Percentiles rank a stretch among this genome's conserved stretches.
Conservation (phyloP, 2,888 invertebrate genomes). For the Drosophila anceps region DNA sequence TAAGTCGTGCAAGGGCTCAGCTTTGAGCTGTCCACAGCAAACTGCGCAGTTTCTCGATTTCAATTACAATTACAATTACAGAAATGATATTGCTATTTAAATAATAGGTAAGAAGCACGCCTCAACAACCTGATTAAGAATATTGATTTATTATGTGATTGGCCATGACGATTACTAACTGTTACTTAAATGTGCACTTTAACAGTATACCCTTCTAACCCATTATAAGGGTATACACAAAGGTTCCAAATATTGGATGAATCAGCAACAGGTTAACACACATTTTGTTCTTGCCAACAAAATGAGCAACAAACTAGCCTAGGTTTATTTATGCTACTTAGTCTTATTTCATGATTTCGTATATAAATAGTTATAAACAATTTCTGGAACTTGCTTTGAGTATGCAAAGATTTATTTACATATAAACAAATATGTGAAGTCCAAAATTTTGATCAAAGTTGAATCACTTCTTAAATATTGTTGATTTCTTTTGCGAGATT, state of each 20-base stretch:
- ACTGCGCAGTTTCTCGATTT: conserved; percentile 70
- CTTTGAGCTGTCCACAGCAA: conserved; percentile 33
- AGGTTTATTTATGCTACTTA: conserved; percentile 31
- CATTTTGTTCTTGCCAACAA: conserved; percentile 40
- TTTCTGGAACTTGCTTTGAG: conserved; percentile 34
- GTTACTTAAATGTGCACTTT: not conserved
- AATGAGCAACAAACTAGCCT: conserved; percentile 16
- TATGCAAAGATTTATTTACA: conserved; percentile 5
- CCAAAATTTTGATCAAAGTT: conserved; percentile 32
- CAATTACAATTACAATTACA: conserved; percentile 50
- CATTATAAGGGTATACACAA: conserved; percentile 7
- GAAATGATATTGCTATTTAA: conserved; percentile 60
- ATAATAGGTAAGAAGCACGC: conserved; percentile 66
- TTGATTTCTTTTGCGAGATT: conserved; percentile 19
- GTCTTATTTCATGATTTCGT: conserved; percentile 13
- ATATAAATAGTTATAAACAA: conserved; percentile 7
- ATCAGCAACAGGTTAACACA: conserved; percentile 67
- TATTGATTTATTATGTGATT: not conserved
- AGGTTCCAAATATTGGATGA: conserved; percentile 52
- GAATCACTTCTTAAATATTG: conserved; percentile 41
- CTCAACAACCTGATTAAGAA: not conserved
- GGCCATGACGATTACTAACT: not conserved
- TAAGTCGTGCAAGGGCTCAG: conserved; percentile 58
- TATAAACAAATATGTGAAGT: conserved; percentile 23
- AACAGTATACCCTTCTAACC: not conserved